Conservation (phyloP, 2,113 vertebrate genomes). For the Saguinus imperator region DNA sequence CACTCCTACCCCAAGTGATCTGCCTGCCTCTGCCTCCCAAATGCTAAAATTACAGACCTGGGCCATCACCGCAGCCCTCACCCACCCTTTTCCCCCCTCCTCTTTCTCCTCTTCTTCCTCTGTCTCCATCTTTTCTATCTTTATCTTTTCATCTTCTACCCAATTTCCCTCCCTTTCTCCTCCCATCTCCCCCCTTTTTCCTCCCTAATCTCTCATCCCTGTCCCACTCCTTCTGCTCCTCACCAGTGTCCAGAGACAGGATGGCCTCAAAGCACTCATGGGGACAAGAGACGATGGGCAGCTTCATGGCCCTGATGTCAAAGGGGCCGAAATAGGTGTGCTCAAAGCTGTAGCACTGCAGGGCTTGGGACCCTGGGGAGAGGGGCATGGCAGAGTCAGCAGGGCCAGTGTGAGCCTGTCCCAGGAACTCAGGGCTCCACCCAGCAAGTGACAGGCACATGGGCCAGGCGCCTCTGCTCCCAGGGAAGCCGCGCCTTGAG, state of each 20-base stretch:
- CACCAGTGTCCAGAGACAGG: constrained; percentile 71
- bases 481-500: background rate
- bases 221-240: background rate
- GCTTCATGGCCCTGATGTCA: constrained; percentile 41
- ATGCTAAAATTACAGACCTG: too few species aligned
- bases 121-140: background rate
- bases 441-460: background rate
- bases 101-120: background rate
- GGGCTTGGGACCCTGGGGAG: constrained; percentile 46
- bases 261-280: constrained; percentile 59
- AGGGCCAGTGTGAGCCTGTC: background rate
- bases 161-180: background rate
- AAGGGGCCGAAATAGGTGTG: constrained; percentile 68
- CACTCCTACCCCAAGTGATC: too few species aligned
- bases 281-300: constrained; percentile 41
- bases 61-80: too few species aligned
- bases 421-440: background rate
- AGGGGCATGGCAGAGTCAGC: background rate
- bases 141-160: background rate
- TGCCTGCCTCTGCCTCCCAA: too few species aligned
- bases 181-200: background rate
- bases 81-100: background rate
- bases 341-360: constrained; percentile 67
- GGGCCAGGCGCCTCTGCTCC: background rate
- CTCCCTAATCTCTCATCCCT: too few species aligned